Base-by-base conservation (phyloP, 2,113 vertebrate species). In the Casuarius casuarius region DNA sequence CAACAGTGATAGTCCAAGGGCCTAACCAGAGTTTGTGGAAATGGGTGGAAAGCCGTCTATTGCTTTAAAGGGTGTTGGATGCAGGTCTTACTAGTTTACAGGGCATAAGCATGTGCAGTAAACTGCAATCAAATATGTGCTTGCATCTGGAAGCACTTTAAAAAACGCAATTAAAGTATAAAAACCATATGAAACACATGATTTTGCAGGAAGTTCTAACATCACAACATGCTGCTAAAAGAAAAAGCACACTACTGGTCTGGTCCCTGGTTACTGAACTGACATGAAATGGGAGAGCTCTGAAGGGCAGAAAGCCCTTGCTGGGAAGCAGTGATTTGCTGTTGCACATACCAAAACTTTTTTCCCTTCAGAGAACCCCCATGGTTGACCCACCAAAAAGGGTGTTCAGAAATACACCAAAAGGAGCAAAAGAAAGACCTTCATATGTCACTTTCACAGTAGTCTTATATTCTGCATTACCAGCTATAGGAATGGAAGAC, bases 171-270 rank as follows among this genome's bases (percentile, higher is more conserved):
- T 94, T 94, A 73, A 94, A 94, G 78, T 87, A 92, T 70, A 89
- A 92, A 94, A 94, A 67, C 3, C 83, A 90, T 92, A 84, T 70
- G 84, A 89, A 94, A 95, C 77, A 70, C n/a, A 90, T 35, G 70
- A 89, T 95, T 95, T 89, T 95, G 49, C 81, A 96, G 91, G 91
- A 96, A 95, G 63, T 91, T 85, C 84, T 83, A 93, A 94, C 80
- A 95, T 90, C 83, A 62, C 74, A 89, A 95, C 77, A 85, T 35
- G 77, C 44, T 94, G 84, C 84, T 92, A 87, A 92, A 92, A 91
- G 59, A 40, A 96, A 93, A 95, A 97, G 89, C 67, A 58, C 59
- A 87, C 74, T 91, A 75, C 87, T 95, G 78, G 13, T 84, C 63
- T 91, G 74, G 77, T 74, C 54, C 46, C 31, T 79, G 15, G n/a